phyloP scores from a whole-genome alignment of 2,113 vertebrate genomes.

The Psephotus haematonotus region DNA sequence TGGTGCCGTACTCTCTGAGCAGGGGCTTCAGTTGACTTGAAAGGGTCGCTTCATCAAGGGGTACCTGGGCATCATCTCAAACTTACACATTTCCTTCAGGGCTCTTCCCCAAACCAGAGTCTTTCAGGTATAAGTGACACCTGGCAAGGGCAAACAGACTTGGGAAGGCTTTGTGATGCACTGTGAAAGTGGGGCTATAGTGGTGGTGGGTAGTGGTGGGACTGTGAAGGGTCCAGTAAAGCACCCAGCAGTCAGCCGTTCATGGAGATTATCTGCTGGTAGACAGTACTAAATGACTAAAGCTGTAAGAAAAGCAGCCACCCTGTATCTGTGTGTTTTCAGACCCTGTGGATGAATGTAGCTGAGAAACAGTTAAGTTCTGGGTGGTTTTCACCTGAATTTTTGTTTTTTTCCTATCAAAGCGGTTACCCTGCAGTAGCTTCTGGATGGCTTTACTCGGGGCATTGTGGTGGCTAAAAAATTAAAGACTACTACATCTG shows the following conservation, averaged over 20 bases:
- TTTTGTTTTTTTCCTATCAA: background rate
- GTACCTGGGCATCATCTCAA: background rate
- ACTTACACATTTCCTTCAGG: accelerated
- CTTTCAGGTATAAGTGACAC: background rate
- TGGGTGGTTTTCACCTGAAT: background rate
- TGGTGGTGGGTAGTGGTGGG: background rate
- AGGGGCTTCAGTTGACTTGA: background rate
- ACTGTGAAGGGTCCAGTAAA: background rate
- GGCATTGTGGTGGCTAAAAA: background rate
- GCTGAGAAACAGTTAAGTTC: background rate
- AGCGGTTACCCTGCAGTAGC: background rate
- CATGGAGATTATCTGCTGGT: background rate
- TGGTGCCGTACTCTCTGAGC: background rate
- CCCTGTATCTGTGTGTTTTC: background rate
- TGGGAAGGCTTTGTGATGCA: background rate
- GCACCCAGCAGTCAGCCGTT: background rate
- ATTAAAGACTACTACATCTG: background rate
- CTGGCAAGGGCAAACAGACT: background rate
- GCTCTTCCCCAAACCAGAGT: background rate
- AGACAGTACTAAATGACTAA: background rate
- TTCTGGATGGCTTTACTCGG: background rate
- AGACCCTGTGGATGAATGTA: background rate
- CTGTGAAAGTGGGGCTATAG: background rate
- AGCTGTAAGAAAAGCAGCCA: background rate
- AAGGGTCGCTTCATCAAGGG: background rate